Conservation (phyloP, 2,113 vertebrate species). For the Callopanchax toddi region DNA sequence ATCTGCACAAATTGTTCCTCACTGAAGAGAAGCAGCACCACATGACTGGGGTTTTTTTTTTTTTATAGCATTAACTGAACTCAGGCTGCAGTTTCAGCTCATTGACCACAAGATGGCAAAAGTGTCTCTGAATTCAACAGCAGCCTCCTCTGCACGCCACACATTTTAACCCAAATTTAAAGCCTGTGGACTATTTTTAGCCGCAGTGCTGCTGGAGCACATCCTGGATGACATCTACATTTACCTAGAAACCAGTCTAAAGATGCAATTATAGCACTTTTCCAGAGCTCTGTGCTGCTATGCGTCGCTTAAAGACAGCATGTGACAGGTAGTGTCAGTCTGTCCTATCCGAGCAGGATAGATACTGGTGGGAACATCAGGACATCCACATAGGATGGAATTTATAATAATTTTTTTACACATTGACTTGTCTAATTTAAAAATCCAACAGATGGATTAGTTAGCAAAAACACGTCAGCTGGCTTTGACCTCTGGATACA, state of each 20-base stretch:
- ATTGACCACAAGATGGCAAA: slow-evolving; percentile 70
- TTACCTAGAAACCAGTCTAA: slow-evolving; percentile 9
- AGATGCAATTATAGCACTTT: slow-evolving; percentile 11
- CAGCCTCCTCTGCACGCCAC: slow-evolving; percentile 27
- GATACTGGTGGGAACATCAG: neutral
- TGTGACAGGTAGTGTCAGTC: neutral
- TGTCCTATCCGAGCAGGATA: neutral
- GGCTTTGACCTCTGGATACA: too few species aligned
- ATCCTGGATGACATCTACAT: slow-evolving; percentile 29
- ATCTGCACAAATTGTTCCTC: slow-evolving; percentile 6
- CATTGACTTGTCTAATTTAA: too few species aligned
- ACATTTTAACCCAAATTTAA: slow-evolving; percentile 49
- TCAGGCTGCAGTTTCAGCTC: slow-evolving; percentile 17
- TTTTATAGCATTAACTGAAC: neutral
- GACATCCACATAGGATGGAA: neutral
- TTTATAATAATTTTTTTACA: neutral
- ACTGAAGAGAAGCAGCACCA: neutral
- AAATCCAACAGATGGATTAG: too few species aligned
- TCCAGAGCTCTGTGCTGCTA: slow-evolving; percentile 5
- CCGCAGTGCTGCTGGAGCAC: slow-evolving; percentile 28
- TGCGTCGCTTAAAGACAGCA: neutral
- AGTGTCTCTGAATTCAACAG: slow-evolving; percentile 3
- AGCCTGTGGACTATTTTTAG: slow-evolving; percentile 64
- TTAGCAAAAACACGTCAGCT: too few species aligned
- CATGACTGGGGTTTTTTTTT: slow-evolving; percentile 9